Percentiles rank a stretch among this genome's conserved stretches.
These are phyloP conservation scores for Anadara kagoshimensis DNA, from an alignment of 1,140 invertebrate species.

Conservation along the genomic window DNA sequence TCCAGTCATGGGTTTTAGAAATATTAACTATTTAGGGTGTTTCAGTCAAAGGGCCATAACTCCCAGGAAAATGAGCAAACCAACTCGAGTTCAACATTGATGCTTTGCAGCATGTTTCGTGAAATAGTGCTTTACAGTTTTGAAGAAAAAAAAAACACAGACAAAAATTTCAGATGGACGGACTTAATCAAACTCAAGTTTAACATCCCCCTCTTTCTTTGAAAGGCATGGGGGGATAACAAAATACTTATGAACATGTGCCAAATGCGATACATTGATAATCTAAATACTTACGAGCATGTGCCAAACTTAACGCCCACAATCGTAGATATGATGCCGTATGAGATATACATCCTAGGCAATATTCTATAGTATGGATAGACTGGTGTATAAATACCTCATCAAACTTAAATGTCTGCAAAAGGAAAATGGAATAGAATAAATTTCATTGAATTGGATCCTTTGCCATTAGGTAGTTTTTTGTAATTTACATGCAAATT, in stretches of 20 bases:
- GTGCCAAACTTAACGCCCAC: conserved; percentile 96
- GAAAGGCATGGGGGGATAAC: background rate
- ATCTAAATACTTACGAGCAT: conserved; percentile 85
- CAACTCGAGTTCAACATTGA: too few relatives aligned
- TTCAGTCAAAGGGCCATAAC: too few relatives aligned
- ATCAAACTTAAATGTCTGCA: conserved; percentile 84
- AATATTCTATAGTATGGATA: conserved; percentile 98
- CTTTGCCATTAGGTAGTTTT: too few relatives aligned
- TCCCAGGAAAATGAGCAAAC: too few relatives aligned
- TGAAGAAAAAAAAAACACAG: background rate
- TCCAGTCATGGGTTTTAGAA: too few relatives aligned
- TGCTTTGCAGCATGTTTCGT: conserved; percentile 1
- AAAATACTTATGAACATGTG: too few relatives aligned
- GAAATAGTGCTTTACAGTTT: too few relatives aligned
- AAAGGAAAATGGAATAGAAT: conserved; percentile 8
- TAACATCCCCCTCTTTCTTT: background rate
- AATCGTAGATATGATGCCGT: conserved; percentile 96
- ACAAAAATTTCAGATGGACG: background rate
- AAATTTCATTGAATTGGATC: too few relatives aligned
- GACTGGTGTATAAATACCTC: conserved; percentile 94
- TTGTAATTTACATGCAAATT: too few relatives aligned
- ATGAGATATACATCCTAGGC: conserved; percentile 95
- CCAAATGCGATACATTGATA: too few relatives aligned
- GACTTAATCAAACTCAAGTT: background rate
- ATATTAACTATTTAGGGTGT: too few relatives aligned